These are phyloP conservation scores for Gobius niger DNA, from an alignment of 2,113 vertebrate genomes.

Conservation along the genomic window DNA sequence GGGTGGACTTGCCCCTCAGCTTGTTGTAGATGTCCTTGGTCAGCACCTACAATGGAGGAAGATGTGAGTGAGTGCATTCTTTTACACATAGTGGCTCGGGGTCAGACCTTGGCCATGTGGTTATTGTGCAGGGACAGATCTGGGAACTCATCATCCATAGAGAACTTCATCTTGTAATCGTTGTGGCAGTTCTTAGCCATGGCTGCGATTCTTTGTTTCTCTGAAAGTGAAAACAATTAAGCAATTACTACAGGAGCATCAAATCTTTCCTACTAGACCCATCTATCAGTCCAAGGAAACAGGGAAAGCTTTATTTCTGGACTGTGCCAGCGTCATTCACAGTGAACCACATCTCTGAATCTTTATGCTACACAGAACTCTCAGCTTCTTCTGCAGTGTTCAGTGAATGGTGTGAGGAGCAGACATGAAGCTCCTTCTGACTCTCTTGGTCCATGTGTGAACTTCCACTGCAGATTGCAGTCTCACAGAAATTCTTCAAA, in stretches of 20 bases:
- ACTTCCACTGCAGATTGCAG: neutral
- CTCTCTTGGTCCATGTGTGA: too few relatives aligned
- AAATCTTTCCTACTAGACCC: neutral
- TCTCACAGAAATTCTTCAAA: neutral
- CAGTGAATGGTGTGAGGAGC: too few relatives aligned
- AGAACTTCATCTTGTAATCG: conserved; percentile 87
- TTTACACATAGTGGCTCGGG: too few relatives aligned
- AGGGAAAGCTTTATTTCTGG: too few relatives aligned
- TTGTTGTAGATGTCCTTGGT: conserved; percentile 82
- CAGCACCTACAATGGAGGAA: conserved; percentile 61
- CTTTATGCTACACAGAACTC: too few relatives aligned
- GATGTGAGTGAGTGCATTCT: neutral
- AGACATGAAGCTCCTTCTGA: too few relatives aligned
- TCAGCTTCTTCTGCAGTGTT: too few relatives aligned
- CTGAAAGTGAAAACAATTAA: conserved; percentile 44
- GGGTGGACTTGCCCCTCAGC: conserved; percentile 87
- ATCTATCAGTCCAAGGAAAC: too few relatives aligned
- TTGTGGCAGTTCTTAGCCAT: conserved; percentile 92
- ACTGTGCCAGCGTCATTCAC: too few relatives aligned
- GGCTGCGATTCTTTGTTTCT: conserved; percentile 64
- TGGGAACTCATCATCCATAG: conserved; percentile 83
- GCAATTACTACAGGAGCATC: neutral
- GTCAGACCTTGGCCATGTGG: conserved; percentile 88
- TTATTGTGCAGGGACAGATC: conserved; percentile 89
- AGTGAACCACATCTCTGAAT: too few relatives aligned